phyloP scores from a whole-genome alignment of 2,888 invertebrate genomes.

The Hirtodrosophila confusa region DNA sequence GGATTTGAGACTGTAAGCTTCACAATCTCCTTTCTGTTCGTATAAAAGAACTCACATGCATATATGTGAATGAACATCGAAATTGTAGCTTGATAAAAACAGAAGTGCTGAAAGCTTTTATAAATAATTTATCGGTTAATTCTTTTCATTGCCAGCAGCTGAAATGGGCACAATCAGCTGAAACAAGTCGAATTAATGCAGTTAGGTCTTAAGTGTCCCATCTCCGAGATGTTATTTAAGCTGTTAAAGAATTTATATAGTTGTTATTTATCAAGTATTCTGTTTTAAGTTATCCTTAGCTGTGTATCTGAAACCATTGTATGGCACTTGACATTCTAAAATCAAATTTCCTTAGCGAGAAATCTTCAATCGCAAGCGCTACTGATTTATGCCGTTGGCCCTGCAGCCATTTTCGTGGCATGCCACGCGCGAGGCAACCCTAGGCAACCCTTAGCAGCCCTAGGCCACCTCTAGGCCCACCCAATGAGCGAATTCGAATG shows the following conservation, averaged over 20 bases:
- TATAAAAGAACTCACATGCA: not conserved
- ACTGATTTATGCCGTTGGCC: slow-evolving; percentile 47
- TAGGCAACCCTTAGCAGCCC: slow-evolving; percentile 16
- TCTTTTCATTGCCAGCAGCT: too few relatives aligned
- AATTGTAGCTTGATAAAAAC: not conserved
- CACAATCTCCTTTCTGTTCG: slow-evolving; percentile 5
- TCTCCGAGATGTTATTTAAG: slow-evolving; percentile 21
- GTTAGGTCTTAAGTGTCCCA: too few relatives aligned
- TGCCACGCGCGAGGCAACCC: slow-evolving; percentile 45
- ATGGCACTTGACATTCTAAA: slow-evolving; percentile 47
- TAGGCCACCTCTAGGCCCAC: slow-evolving; percentile 5
- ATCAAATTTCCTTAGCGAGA: slow-evolving; percentile 60
- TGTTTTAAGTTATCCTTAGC: not conserved
- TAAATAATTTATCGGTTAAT: too few relatives aligned
- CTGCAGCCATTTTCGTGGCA: slow-evolving; percentile 56
- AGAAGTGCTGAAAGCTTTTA: too few relatives aligned
- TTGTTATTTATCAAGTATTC: too few relatives aligned
- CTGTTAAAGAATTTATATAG: too few relatives aligned
- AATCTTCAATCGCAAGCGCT: slow-evolving; percentile 67
- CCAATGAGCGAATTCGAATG: not conserved
- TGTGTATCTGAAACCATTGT: slow-evolving; percentile 9
- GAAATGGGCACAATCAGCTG: too few relatives aligned
- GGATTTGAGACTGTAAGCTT: slow-evolving; percentile 20
- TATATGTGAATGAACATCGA: not conserved
- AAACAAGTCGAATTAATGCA: too few relatives aligned